Base-by-base conservation (phyloP, 2,888 invertebrate genomes). In the Byasa hedistus region DNA sequence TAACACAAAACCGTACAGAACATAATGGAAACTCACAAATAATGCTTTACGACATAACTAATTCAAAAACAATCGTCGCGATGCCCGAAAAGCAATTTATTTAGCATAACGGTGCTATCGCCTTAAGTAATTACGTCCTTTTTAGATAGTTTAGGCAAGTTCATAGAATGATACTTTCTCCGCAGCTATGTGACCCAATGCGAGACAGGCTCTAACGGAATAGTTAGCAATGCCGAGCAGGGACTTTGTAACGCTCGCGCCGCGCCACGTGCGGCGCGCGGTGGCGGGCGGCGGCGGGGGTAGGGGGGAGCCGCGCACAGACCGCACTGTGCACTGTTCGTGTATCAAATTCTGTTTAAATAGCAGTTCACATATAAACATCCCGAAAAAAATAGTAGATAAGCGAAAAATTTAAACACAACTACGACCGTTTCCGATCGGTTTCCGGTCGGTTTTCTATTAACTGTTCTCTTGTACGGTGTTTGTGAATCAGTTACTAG, bases 101-200 rank as follows among this genome's bases (percentile, higher is more conserved):
- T 66, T 66, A 66, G 66, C 66, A 61, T 62, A 66, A 66, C 58
- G 57, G 62, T 62, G 62, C 57, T 58, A 58, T 62, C 58, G 54
- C 62, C 58, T 32, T 55, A 62, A 66, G 66, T 66, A 61, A 62
- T 66, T 66, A 54, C 66, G 62, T 66, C 66, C 66, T 66, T 66
- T 66, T 66, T 66, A 62, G 62, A 62, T 58, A 61, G 66, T 61
- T 66, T 66, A 61, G 62, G 66, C 62, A 57, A 59, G 59, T 54
- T 63, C 58, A 65, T 55, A 60, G 65, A 60, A 65, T 65, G 62
- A 63, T 61, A 66, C 66, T 66, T 66, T 66, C 66, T 66, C 66
- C 63, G 44, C 58, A 63, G 59, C 59, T 57, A 66, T 66, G 66
- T 59, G 66, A 51, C 58, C 65, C 65, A 59, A 59, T 48, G 59